A percentile compares a stretch with the other conserved stretches of the same genome.
Conservation (phyloP, 1,140 invertebrate species). For the Ridgeia piscesae region DNA sequence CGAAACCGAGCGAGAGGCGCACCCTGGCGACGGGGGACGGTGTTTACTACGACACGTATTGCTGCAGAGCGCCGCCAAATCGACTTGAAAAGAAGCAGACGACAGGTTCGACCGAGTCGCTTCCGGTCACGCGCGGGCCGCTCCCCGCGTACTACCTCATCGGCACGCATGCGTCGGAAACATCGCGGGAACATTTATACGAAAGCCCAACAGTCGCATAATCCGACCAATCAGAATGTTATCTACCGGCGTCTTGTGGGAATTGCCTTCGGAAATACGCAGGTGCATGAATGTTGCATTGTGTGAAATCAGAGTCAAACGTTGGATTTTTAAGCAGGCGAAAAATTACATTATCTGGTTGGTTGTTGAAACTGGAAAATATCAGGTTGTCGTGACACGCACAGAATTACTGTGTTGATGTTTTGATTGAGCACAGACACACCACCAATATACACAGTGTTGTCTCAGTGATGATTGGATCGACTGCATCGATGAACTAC, state of each 20-base stretch:
- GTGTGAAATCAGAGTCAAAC: neutral
- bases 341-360: neutral
- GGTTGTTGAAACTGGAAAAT: neutral
- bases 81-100: neutral
- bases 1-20: neutral
- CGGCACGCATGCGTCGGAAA: neutral
- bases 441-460: neutral
- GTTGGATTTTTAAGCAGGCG: neutral
- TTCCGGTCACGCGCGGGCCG: neutral
- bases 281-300: neutral
- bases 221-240: neutral
- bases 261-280: neutral
- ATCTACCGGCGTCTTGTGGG: neutral
- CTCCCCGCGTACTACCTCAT: neutral
- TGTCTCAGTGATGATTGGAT: neutral
- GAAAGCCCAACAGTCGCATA: neutral
- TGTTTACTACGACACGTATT: neutral
- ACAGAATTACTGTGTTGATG: neutral
- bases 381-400: neutral
- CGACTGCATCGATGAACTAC: too few species aligned
- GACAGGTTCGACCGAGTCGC: neutral
- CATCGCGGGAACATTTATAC: neutral
- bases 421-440: neutral
- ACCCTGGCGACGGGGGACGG: neutral
- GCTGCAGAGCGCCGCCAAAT: neutral